Base-by-base conservation (phyloP, 2,113 vertebrate species). In the Coregonus clupeaformis region DNA sequence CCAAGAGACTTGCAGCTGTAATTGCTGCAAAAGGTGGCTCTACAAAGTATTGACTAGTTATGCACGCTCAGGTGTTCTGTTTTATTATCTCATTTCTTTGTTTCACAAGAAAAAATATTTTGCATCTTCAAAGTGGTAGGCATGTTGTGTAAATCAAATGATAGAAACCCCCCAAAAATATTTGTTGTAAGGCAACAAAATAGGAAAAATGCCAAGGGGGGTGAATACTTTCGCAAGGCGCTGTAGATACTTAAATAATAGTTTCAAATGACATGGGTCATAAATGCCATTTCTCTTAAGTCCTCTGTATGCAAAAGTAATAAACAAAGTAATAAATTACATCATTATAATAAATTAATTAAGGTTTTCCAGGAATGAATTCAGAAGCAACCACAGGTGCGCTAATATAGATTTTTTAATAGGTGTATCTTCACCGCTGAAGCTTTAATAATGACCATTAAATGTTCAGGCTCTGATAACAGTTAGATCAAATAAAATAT, bases 331-430 rank as follows among this genome's bases (percentile, higher is more conserved):
- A 75, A 42, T 9, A 42, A 42, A 42, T 81, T 78, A 80, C 82
- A 88, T 87, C 79, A 90, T 84, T 88, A 73, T 90, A 90, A 90
- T 88, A 76, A 74, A 79, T 82, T 90, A 91, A 92, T 91, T 87
- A 92, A 87, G 83, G 86, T 20, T 18, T 89, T 89, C 79, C 78
- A 82, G 75, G 76, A 85, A 83, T 89, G 83, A 86, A 89, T 89
- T 88, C 83, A 73, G 79, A 77, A 76, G 36, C 2, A 42, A 11
- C 36, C 36, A 11, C 9, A 7, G 36, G 36, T 42, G 36, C 36
- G 7, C 36, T 42, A 42, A 84, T 81, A 86, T 88, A 93, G 90
- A 89, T 92, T 87, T 81, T 78, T 75, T 80, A 89, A 93, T 91
- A 89, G 89, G 89, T 90, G 76, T 81, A 74, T 88, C 86, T 85